Percentiles rank a stretch among this genome's conserved stretches.
phyloP scores from a whole-genome alignment of 2,888 invertebrate species.

The Aleiodes leptofemur region DNA sequence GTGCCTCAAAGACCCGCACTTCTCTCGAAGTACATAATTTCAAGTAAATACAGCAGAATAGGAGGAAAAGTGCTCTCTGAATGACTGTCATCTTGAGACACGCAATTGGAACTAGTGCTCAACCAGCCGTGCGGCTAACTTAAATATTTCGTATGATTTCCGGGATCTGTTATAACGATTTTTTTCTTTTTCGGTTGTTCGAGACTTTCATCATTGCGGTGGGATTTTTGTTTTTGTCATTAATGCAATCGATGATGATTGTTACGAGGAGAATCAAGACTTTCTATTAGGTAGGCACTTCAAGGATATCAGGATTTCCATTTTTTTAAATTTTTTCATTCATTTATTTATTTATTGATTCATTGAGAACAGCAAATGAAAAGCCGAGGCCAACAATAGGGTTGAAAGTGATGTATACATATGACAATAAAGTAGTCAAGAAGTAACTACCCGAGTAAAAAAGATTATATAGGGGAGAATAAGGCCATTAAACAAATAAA shows the following conservation, averaged over 20 bases:
- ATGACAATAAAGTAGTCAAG: too few species aligned
- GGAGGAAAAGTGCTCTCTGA: background rate
- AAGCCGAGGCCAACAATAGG: too few species aligned
- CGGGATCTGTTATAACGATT: constrained; percentile 14
- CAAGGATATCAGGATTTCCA: background rate
- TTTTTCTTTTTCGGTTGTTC: constrained; percentile 8
- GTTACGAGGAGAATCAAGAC: too few species aligned
- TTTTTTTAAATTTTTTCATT: too few species aligned
- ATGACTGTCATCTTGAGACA: constrained; percentile 16
- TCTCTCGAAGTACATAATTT: background rate
- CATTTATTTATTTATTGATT: too few species aligned
- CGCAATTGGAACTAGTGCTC: constrained; percentile 5
- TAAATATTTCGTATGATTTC: constrained; percentile 30
- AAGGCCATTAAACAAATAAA: too few species aligned
- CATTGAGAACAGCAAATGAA: too few species aligned
- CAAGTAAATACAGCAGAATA: background rate
- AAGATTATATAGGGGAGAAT: too few species aligned
- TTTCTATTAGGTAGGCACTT: background rate
- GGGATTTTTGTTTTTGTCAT: background rate
- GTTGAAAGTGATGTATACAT: too few species aligned
- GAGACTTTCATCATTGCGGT: background rate
- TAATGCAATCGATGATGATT: too few species aligned
- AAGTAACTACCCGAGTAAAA: too few species aligned
- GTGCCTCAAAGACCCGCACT: background rate
- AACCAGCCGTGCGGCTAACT: constrained; percentile 15